Conservation (phyloP, 92 coral and sea anemone genomes). For the Porites divaricata region DNA sequence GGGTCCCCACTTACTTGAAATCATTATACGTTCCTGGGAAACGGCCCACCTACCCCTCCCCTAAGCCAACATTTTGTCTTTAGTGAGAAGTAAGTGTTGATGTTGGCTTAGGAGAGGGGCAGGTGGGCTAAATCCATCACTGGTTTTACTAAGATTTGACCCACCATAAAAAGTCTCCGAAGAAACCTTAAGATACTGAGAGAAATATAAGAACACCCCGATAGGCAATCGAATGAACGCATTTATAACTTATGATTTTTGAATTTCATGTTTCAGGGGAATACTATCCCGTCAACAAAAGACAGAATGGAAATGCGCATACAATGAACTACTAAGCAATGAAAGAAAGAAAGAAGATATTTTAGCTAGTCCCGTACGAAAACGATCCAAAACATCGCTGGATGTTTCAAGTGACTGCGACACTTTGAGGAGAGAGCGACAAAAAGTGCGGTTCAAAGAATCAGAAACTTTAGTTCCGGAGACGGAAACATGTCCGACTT, state of each 20-base stretch:
- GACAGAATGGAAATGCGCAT: constrained; percentile 50
- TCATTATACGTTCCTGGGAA: too few species aligned
- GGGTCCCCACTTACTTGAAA: too few species aligned
- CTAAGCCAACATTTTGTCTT: too few species aligned
- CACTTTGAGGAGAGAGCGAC: constrained; percentile 4
- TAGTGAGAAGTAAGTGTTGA: too few species aligned
- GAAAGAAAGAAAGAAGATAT: constrained; percentile 20
- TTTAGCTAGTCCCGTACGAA: constrained; percentile 4
- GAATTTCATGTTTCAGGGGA: constrained; percentile 6
- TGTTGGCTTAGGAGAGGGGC: too few species aligned
- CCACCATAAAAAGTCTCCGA: too few species aligned
- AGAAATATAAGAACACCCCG: too few species aligned
- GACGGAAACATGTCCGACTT: constrained; percentile 22
- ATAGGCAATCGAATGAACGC: neutral
- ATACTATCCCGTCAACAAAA: constrained; percentile 33
- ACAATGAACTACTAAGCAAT: constrained; percentile 12
- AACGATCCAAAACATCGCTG: constrained; percentile 34
- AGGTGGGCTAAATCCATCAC: too few species aligned
- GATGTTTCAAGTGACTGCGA: constrained; percentile 29
- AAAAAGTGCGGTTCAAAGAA: constrained; percentile 34
- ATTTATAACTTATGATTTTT: neutral
- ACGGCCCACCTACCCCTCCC: too few species aligned
- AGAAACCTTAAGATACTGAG: too few species aligned
- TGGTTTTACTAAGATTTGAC: too few species aligned
- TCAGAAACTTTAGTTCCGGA: neutral